Evolutionary conservation across 2,888 invertebrate genomes (phyloP).

Genomic region (Conomelus anceps): DNA sequence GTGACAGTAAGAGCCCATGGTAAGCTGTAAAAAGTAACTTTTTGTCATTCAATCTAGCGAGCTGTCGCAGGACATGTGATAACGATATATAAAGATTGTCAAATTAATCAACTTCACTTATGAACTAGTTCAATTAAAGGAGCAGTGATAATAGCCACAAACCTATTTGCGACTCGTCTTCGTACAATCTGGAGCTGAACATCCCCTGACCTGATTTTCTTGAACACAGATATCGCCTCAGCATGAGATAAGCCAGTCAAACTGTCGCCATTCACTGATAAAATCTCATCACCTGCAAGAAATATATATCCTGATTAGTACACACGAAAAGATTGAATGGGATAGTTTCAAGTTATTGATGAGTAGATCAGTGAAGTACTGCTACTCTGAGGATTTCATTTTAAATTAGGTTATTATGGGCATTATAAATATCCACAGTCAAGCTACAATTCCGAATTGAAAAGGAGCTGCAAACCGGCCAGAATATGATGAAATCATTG

Average conservation of each 20-base stretch:
- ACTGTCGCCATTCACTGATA: conserved; percentile 72
- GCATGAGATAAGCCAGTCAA: conserved; percentile 73
- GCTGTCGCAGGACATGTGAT: neutral
- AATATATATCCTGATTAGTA: neutral
- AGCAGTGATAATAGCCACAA: neutral
- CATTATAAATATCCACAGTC: too few relatives aligned
- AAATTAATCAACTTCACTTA: neutral
- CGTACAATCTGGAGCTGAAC: conserved; percentile 68
- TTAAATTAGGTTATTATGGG: too few relatives aligned
- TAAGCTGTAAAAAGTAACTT: too few relatives aligned
- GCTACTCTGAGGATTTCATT: too few relatives aligned
- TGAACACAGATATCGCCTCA: conserved; percentile 73
- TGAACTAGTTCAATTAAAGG: neutral
- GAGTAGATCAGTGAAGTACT: too few relatives aligned
- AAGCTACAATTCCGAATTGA: too few relatives aligned
- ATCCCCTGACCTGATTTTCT: conserved; percentile 68
- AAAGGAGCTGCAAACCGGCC: too few relatives aligned
- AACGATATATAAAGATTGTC: neutral
- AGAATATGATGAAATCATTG: too few relatives aligned
- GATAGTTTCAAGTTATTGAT: too few relatives aligned
- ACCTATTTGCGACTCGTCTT: conserved; percentile 38
- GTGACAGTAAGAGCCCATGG: too few relatives aligned
- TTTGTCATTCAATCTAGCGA: too few relatives aligned
- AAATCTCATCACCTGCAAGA: conserved; percentile 66
- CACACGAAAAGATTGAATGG: too few relatives aligned